These are phyloP conservation scores for Orchesella cincta DNA, from an alignment of 1,140 invertebrate genomes.

Conservation along the genomic window DNA sequence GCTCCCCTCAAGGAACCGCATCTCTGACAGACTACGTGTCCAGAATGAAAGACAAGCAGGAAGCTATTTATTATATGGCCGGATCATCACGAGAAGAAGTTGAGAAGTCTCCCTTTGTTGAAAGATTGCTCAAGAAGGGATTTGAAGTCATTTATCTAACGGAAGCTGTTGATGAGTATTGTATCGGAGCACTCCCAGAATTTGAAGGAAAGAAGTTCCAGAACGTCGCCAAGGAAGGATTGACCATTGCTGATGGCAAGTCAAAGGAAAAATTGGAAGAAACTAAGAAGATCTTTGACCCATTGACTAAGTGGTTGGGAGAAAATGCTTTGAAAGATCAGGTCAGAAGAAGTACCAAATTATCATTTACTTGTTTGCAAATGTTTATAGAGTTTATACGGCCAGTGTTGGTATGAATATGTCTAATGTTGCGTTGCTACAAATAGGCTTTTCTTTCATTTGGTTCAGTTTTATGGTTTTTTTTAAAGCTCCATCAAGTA, in stretches of 20 bases:
- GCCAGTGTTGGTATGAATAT: too few relatives aligned
- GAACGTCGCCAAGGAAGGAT: slow-evolving; percentile 98
- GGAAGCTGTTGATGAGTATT: slow-evolving; percentile 98
- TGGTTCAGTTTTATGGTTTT: too few relatives aligned
- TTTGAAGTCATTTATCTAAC: slow-evolving; percentile 95
- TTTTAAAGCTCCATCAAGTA: too few relatives aligned
- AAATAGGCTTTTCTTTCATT: too few relatives aligned
- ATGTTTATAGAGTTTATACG: too few relatives aligned
- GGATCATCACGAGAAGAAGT: slow-evolving; percentile 82
- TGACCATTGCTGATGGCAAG: slow-evolving; percentile 79
- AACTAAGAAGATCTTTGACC: slow-evolving; percentile 80
- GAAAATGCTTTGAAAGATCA: slow-evolving; percentile 83
- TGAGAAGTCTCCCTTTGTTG: slow-evolving; percentile 91
- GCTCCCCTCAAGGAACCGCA: slow-evolving; percentile 66
- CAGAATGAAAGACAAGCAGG: slow-evolving; percentile 97
- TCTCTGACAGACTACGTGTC: slow-evolving; percentile 86
- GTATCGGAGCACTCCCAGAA: slow-evolving; percentile 94
- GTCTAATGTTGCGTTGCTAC: too few relatives aligned
- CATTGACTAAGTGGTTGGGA: slow-evolving; percentile 86
- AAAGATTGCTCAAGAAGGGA: slow-evolving; percentile 87
- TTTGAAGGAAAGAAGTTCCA: slow-evolving; percentile 99
- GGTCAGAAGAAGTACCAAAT: too few relatives aligned
- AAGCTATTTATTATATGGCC: slow-evolving; percentile 95
- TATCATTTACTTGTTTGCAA: too few relatives aligned
- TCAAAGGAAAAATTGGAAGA: slow-evolving; percentile 81